Evolutionary conservation across 2,888 invertebrate genomes (phyloP), one percentile per base, ranked within the genome.

Genomic region (Xestia sexstrigata): DNA sequence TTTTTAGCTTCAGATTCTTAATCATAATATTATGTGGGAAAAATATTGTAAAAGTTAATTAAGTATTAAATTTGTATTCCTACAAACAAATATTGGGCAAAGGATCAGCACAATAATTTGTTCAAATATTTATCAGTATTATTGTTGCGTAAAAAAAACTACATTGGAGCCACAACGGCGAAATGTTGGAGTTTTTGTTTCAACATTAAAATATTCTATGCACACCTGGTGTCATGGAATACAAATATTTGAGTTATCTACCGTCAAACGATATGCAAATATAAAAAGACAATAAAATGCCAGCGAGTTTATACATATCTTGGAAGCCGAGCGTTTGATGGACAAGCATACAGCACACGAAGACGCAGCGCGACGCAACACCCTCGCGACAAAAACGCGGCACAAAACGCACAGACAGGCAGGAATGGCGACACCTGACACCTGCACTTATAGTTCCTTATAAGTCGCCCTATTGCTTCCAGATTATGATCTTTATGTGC

Each of bases 401-500:
- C 72, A 83, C 70, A 77, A 80, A 82, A 82, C 80, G 60, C 74
- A 82, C 80, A 70, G 74, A 87, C 85, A 78, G 80, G 69, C 74
- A 85, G 79, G 88, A 89, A 90, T 90, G 88, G 81, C 87, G 87
- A 74, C 87, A 90, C 86, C 91, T 88, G 89, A 92, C 90, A 91
- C 90, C 89, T 90, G 92, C 82, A 87, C 89, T 85, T 89, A 82
- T 79, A 85, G 82, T 78, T 84, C 87, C 84, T 76, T 84, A 76
- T 78, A 84, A 76, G 67, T 66, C 63, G 68, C 30, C 58, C 30
- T 35, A 58, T 78, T 66, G 68, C 76, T 71, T 62, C 68, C 65
- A 73, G 82, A 86, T 83, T 72, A 65, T 78, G 70, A 83, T 79
- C 87, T 87, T 79, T 85, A 87, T 68, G 49, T 58, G 58, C 23